These are phyloP conservation scores for Clarias magur DNA, from an alignment of 2,113 vertebrate genomes.

Conservation along the genomic window DNA sequence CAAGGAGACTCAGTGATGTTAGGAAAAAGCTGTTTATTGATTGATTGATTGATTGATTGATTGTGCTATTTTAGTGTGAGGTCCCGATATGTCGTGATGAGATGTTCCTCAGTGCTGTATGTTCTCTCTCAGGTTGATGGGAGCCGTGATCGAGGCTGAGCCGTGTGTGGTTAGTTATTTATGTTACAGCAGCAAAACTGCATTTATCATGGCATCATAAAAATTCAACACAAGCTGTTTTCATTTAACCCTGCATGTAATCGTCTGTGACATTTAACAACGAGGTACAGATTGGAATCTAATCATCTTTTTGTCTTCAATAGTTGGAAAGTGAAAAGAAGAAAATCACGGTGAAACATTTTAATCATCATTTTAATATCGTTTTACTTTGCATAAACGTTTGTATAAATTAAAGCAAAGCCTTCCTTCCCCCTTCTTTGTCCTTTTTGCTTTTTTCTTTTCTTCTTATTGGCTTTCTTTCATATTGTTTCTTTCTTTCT, in stretches of 20 bases:
- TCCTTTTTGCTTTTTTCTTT: too few species aligned
- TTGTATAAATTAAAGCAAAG: background rate
- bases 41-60: too few species aligned
- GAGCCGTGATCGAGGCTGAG: conserved; percentile 80
- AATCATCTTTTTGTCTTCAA: background rate
- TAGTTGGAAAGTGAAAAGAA: conserved; percentile 39
- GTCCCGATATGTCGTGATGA: background rate
- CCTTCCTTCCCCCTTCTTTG: too few species aligned
- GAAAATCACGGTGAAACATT: conserved; percentile 44
- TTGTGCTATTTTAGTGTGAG: background rate
- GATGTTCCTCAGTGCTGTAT: background rate
- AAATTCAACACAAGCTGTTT: background rate
- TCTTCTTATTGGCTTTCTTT: too few species aligned
- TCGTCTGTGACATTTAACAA: background rate
- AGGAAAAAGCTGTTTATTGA: background rate
- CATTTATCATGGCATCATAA: background rate
- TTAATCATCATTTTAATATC: background rate
- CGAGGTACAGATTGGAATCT: background rate
- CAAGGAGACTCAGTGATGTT: background rate
- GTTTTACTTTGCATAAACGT: background rate
- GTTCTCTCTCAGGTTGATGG: conserved; percentile 76
- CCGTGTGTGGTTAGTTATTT: conserved; percentile 75
- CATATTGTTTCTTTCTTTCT: too few species aligned
- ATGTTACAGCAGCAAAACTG: background rate
- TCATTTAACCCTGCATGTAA: background rate